Evolutionary conservation across 2,797 vertebrate genomes (phyloP).

Genomic region (Lithobates pipiens): DNA sequence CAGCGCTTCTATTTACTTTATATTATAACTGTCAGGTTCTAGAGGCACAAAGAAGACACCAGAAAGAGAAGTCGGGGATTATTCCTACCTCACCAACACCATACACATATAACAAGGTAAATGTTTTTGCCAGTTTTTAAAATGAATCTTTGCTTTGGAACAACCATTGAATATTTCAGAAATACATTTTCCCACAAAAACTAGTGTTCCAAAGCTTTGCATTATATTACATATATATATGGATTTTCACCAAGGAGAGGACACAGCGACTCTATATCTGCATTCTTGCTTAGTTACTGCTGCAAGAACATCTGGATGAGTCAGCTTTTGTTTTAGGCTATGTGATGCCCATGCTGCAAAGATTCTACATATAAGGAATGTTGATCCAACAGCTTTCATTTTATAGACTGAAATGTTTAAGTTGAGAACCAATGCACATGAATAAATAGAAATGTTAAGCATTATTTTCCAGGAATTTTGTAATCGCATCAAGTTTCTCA

Average conservation of each 20-base stretch:
- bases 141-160: not conserved
- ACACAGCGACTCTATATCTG: not conserved
- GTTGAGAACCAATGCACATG: too few relatives aligned
- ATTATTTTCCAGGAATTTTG: too few relatives aligned
- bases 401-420: too few relatives aligned
- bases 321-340: too few relatives aligned
- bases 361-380: too few relatives aligned
- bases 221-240: not conserved
- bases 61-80: constrained; percentile 98
- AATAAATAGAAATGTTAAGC: too few relatives aligned
- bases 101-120: constrained; percentile 98
- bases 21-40: constrained; percentile 82
- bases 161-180: not conserved
- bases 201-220: not conserved
- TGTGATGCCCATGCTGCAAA: too few relatives aligned
- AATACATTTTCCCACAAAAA: too few relatives aligned
- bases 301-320: not conserved
- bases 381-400: too few relatives aligned
- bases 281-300: not conserved
- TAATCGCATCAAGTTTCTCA: too few relatives aligned
- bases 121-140: not conserved
- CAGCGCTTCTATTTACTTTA: not conserved
- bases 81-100: constrained; percentile 99
- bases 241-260: not conserved
- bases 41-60: constrained; percentile 98